These are phyloP conservation scores for Aurelia aurita DNA, from an alignment of 30 jellyfish, hydroid and myxozoan species.

Conservation along the genomic window DNA sequence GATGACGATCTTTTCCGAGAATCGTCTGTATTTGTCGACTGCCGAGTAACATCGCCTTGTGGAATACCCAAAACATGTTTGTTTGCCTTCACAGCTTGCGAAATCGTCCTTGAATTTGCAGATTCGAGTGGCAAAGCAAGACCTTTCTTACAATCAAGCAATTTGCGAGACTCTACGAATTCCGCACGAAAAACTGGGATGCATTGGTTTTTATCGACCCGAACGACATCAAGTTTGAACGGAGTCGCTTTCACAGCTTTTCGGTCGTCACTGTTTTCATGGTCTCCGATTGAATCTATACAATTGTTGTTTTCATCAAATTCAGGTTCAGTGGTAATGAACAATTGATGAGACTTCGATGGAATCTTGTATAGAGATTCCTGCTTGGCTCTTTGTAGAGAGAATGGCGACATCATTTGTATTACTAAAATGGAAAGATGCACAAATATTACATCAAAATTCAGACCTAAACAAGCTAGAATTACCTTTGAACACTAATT, in stretches of 20 bases:
- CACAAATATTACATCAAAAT: not conserved
- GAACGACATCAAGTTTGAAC: constrained; percentile 41
- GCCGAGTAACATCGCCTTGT: no score
- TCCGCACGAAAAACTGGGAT: constrained; percentile 53
- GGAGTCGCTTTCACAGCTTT: constrained; percentile 1
- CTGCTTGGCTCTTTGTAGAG: constrained; percentile 34
- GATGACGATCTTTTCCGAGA: no score
- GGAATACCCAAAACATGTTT: no score
- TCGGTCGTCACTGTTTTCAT: not conserved
- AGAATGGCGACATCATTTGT: constrained; percentile 45
- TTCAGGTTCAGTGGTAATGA: constrained; percentile 5
- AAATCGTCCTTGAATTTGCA: not conserved
- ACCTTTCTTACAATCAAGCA: constrained; percentile 1
- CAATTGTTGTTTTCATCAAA: not conserved
- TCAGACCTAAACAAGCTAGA: no score
- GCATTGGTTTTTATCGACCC: constrained; percentile 50
- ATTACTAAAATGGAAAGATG: constrained; percentile 6
- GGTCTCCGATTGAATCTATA: not conserved
- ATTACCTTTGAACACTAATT: no score
- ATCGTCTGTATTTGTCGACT: no score
- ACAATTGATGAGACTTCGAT: not conserved
- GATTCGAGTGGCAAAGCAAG: constrained; percentile 4
- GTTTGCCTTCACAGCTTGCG: no score
- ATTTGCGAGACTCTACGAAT: constrained; percentile 12
- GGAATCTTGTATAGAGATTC: not conserved